Conservation (phyloP, 2,888 invertebrate genomes). For the Cerceris rybyensis region DNA sequence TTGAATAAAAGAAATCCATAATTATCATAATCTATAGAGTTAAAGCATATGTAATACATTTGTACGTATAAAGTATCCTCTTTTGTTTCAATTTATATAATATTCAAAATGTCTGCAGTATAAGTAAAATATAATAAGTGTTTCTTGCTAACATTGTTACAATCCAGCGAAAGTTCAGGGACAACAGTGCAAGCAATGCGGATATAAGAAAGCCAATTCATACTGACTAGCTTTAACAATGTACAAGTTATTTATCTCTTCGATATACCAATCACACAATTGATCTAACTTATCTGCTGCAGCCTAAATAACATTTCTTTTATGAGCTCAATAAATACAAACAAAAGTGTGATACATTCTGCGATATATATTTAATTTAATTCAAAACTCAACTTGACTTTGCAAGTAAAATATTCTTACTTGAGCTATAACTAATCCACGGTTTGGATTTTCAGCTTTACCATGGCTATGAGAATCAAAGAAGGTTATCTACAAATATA, state of each 20-base stretch:
- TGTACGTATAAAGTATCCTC: constrained; percentile 34
- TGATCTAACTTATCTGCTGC: constrained; percentile 76
- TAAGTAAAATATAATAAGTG: neutral
- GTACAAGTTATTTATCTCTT: constrained; percentile 80
- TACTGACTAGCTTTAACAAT: constrained; percentile 81
- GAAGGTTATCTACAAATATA: constrained; percentile 80
- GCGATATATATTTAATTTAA: neutral
- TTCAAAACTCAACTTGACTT: constrained; percentile 5
- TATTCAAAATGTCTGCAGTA: constrained; percentile 40
- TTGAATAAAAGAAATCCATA: constrained; percentile 71
- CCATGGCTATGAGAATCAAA: constrained; percentile 83
- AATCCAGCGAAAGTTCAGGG: constrained; percentile 48
- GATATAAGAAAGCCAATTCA: constrained; percentile 83
- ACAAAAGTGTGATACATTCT: constrained; percentile 3
- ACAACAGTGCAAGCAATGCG: constrained; percentile 53
- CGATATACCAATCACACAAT: constrained; percentile 82
- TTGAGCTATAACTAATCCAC: constrained; percentile 83
- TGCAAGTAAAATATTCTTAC: constrained; percentile 62
- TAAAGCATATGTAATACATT: no score
- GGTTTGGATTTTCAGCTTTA: constrained; percentile 74
- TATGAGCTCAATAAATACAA: constrained; percentile 30
- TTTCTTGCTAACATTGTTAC: constrained; percentile 44
- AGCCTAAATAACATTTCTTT: constrained; percentile 57
- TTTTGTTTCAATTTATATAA: constrained; percentile 43
- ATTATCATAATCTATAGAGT: constrained; percentile 5